Evolutionary conservation across 2,888 invertebrate genomes (phyloP).

Genomic region (Yponomeuta malinellus): DNA sequence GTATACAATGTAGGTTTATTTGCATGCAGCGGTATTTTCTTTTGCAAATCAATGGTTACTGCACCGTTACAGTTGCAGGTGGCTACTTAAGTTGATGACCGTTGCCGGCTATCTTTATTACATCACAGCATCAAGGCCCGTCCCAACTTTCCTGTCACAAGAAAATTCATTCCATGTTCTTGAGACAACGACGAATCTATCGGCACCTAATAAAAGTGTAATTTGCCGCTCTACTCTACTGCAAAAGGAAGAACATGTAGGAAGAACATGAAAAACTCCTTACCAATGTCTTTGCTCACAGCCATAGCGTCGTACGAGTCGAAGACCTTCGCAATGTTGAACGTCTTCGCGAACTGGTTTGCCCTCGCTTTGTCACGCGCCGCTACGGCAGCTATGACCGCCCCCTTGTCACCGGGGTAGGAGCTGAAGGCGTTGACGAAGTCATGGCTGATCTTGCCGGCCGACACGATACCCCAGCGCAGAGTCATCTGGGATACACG

Average conservation of each 20-base stretch:
- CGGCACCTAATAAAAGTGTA: no score
- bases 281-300: slow-evolving; percentile 83
- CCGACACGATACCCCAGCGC: slow-evolving; percentile 90
- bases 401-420: slow-evolving; percentile 78
- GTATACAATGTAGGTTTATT: neutral
- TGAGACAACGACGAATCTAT: no score
- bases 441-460: slow-evolving; percentile 89
- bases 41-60: no score
- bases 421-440: slow-evolving; percentile 83
- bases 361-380: slow-evolving; percentile 82
- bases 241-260: no score
- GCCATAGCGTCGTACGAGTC: slow-evolving; percentile 85
- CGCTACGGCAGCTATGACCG: slow-evolving; percentile 83
- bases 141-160: no score
- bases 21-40: neutral
- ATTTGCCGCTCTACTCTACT: no score
- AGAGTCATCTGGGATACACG: slow-evolving; percentile 57
- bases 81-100: neutral
- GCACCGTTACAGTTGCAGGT: no score
- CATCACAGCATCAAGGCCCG: no score
- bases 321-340: slow-evolving; percentile 81
- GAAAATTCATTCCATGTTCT: no score
- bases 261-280: slow-evolving; percentile 22
- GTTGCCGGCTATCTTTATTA: neutral
- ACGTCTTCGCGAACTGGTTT: slow-evolving; percentile 81